Percentiles rank a stretch among this genome's conserved stretches.
Conservation (phyloP, 2,797 vertebrate species). For the Chelmon rostratus region DNA sequence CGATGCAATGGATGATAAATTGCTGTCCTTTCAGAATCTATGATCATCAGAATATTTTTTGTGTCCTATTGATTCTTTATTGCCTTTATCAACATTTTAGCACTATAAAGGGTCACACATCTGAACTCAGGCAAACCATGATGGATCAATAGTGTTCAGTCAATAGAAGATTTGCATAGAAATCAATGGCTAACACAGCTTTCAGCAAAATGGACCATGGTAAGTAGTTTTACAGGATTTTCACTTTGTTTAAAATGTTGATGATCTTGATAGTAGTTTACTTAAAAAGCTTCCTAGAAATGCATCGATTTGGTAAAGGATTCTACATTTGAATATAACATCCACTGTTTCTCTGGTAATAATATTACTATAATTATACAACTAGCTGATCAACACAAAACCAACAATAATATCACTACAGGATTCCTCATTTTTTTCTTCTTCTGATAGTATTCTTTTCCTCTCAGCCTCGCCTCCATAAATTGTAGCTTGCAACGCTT, state of each 20-base stretch:
- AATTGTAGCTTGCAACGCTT: slow-evolving; percentile 34
- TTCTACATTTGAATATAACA: not conserved
- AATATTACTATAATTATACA: not conserved
- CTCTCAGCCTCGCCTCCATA: slow-evolving; percentile 34
- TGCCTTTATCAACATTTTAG: not conserved
- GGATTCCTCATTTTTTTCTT: not conserved
- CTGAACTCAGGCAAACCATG: slow-evolving; percentile 8
- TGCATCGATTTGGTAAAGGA: not conserved
- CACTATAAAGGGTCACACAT: not conserved
- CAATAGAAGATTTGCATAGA: slow-evolving; percentile 31
- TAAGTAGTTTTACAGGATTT: not conserved
- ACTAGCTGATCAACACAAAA: not conserved
- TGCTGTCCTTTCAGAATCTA: not conserved
- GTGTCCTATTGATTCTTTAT: not conserved
- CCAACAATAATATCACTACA: not conserved
- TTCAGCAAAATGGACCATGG: not conserved
- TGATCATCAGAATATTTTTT: not conserved
- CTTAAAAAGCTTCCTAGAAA: not conserved
- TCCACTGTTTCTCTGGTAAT: not conserved
- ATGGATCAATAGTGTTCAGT: slow-evolving; percentile 17
- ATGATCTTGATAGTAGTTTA: not conserved
- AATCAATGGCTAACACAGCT: slow-evolving; percentile 18
- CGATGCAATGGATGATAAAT: not conserved
- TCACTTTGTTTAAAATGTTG: not conserved
- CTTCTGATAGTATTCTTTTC: slow-evolving; percentile 23